Evolutionary conservation across 2,113 vertebrate species (phyloP).

Genomic region (Ochotona curzoniae): DNA sequence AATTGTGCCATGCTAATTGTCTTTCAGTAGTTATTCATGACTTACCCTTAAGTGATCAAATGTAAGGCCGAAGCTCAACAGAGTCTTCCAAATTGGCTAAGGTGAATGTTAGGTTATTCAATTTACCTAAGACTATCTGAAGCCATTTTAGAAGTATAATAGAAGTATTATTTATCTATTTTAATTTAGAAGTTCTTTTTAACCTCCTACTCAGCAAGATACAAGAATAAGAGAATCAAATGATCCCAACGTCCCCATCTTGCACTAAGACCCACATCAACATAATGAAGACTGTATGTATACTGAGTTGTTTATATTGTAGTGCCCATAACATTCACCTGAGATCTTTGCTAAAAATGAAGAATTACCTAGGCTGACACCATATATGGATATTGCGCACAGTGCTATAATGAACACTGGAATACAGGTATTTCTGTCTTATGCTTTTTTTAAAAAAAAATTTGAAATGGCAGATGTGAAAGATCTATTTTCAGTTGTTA

Average conservation of each 20-base stretch:
- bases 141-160: not conserved
- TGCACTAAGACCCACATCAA: not conserved
- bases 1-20: not conserved
- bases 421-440: too few relatives aligned
- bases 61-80: not conserved
- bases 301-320: not conserved
- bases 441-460: too few relatives aligned
- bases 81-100: not conserved
- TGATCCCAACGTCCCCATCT: not conserved
- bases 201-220: not conserved
- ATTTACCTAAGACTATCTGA: not conserved
- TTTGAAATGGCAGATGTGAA: too few relatives aligned
- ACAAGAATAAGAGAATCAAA: not conserved
- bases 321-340: not conserved
- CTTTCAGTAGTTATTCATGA: slow-evolving; percentile 8
- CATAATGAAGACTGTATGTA: slow-evolving; percentile 35
- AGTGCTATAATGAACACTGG: too few relatives aligned
- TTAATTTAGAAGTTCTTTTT: not conserved
- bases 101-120: slow-evolving; percentile 19
- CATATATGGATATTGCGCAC: too few relatives aligned
- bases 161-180: too few relatives aligned
- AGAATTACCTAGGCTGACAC: not conserved
- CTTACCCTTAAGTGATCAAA: not conserved
- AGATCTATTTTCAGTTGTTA: too few relatives aligned
- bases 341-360: slow-evolving; percentile 20